Evolutionary conservation across 2,113 vertebrate genomes (phyloP).

Genomic region (Chaetura pelagica): DNA sequence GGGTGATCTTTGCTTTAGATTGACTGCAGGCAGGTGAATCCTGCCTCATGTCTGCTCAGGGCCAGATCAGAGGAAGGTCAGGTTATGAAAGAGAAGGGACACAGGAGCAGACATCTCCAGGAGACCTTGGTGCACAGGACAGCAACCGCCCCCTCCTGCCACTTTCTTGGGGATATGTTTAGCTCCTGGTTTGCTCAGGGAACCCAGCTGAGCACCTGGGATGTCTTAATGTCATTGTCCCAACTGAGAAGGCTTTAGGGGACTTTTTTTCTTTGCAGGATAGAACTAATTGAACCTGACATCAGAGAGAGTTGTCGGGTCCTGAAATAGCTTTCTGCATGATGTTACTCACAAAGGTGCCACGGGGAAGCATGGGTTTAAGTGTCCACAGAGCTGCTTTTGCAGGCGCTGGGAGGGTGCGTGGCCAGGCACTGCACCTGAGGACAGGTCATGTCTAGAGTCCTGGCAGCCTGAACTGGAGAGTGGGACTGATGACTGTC

Average conservation of each 20-base stretch:
- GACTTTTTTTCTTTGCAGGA: not conserved
- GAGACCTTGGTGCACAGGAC: not conserved
- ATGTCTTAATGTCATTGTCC: constrained; percentile 13
- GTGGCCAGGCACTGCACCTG: not conserved
- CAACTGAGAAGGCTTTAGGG: constrained; percentile 31
- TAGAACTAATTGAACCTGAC: constrained; percentile 56
- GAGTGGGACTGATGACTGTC: not conserved
- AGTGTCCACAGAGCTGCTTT: not conserved
- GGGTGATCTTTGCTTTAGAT: not conserved
- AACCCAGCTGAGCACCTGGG: constrained; percentile 8
- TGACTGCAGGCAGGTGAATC: not conserved
- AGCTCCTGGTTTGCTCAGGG: not conserved
- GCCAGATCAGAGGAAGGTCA: not conserved
- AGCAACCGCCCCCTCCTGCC: not conserved
- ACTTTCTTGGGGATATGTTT: constrained; percentile 23
- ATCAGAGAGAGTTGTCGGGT: not conserved
- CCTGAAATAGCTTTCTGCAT: constrained; percentile 28
- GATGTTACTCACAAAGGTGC: not conserved
- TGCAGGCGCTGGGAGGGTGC: not conserved
- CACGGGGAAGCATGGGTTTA: fast-evolving
- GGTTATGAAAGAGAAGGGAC: not conserved
- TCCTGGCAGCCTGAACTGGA: not conserved
- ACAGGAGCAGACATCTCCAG: not conserved
- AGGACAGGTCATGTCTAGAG: not conserved
- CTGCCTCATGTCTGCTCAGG: not conserved